Evolutionary conservation across 2,888 invertebrate species (phyloP).

Genomic region (Nephrotoma flavescens): DNA sequence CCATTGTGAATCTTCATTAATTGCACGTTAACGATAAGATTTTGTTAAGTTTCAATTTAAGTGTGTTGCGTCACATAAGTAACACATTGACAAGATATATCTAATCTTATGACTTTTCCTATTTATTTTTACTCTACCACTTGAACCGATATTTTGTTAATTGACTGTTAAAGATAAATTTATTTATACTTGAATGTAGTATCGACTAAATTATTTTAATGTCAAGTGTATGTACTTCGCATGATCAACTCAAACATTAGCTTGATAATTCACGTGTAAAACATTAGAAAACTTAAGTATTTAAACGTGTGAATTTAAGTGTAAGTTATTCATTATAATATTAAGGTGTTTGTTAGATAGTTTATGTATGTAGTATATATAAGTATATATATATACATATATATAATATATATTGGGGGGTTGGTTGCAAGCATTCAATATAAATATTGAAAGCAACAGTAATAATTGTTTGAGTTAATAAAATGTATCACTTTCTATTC

Average conservation of each 20-base stretch:
- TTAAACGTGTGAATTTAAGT: background rate
- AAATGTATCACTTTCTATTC: background rate
- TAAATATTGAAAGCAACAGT: too few relatives aligned
- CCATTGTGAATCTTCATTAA: too few relatives aligned
- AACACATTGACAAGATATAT: too few relatives aligned
- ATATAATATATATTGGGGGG: too few relatives aligned
- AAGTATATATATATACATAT: too few relatives aligned
- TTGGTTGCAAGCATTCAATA: background rate
- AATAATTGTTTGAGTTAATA: background rate
- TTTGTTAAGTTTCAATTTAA: too few relatives aligned
- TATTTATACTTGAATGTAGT: background rate
- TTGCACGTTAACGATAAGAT: too few relatives aligned
- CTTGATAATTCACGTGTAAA: background rate
- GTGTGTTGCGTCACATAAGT: too few relatives aligned
- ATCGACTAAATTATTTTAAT: background rate
- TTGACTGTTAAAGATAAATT: background rate
- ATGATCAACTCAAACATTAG: background rate
- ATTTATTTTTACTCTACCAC: background rate
- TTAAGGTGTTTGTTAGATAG: background rate
- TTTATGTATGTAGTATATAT: background rate
- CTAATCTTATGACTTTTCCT: too few relatives aligned
- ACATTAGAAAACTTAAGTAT: background rate
- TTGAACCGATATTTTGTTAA: background rate
- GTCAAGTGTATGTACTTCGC: background rate
- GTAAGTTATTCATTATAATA: background rate